Evolutionary conservation across 1,140 invertebrate genomes (phyloP).

Genomic region (Macrotrachela quadricornifera): DNA sequence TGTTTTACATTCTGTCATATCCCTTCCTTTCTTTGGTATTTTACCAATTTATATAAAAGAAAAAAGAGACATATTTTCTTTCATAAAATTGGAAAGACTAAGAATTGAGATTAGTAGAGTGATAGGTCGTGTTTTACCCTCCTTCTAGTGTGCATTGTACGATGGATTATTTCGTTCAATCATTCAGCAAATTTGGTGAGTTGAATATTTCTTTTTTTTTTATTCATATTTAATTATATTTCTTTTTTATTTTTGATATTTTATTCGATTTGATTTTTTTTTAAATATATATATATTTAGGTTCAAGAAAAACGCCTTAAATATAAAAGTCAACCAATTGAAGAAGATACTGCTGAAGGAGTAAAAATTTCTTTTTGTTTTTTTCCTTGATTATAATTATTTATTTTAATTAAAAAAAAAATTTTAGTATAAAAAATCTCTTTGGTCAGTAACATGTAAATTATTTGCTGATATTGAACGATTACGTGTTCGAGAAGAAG

Average conservation of each 20-base stretch:
- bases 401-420: not conserved
- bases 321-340: constrained; percentile 60
- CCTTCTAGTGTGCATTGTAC: no score
- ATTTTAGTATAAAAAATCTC: not conserved
- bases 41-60: constrained; percentile 8
- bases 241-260: no score
- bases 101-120: not conserved
- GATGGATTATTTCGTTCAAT: no score
- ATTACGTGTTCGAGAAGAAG: constrained; percentile 48
- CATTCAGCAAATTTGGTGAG: no score
- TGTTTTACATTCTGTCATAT: not conserved
- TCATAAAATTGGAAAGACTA: constrained; percentile 5
- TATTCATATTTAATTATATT: no score
- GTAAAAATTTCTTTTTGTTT: constrained; percentile 13
- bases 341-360: constrained; percentile 73
- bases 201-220: no score
- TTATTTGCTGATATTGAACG: constrained; percentile 78
- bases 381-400: not conserved
- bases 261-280: no score
- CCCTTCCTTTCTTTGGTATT: not conserved
- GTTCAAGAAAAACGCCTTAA: constrained; percentile 52
- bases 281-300: not conserved
- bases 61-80: constrained; percentile 2
- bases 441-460: constrained; percentile 55
- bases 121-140: not conserved